phyloP scores from a whole-genome alignment of 2,113 vertebrate genomes.

The Paradoxurus hermaphroditus region DNA sequence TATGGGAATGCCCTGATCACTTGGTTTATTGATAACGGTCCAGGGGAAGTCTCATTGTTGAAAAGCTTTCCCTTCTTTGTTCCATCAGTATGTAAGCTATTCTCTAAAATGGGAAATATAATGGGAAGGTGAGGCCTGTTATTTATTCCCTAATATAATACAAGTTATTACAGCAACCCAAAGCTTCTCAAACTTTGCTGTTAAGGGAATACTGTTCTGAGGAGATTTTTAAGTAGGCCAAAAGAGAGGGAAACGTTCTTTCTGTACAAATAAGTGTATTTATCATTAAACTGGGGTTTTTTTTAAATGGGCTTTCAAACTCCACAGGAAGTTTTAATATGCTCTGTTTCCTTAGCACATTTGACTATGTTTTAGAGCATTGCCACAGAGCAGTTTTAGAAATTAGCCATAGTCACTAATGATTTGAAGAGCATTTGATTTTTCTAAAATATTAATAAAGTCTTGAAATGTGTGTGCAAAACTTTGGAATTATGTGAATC shows the following conservation, averaged over 20 bases:
- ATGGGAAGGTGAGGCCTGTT: background rate
- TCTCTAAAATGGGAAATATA: constrained; percentile 22
- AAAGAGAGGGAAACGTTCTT: background rate
- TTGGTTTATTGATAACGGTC: background rate
- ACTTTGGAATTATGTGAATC: constrained; percentile 35
- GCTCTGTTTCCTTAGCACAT: background rate
- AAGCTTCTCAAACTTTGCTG: background rate
- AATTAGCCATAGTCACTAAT: background rate
- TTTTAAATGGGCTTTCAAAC: constrained; percentile 6
- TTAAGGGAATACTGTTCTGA: background rate
- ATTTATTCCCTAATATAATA: background rate
- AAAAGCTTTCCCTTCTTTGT: background rate
- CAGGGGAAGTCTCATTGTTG: background rate
- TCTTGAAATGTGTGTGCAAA: background rate
- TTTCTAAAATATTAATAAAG: constrained; percentile 5
- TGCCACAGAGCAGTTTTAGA: constrained; percentile 4
- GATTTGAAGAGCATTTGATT: constrained; percentile 8
- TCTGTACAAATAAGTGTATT: background rate
- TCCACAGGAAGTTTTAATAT: background rate
- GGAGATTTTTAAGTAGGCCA: constrained; percentile 18
- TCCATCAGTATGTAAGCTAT: background rate
- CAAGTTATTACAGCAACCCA: background rate
- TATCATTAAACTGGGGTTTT: background rate
- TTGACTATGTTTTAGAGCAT: background rate
- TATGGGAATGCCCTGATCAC: background rate